Evolutionary conservation across 2,797 vertebrate species (phyloP).

Genomic region (Phataginus tricuspis): DNA sequence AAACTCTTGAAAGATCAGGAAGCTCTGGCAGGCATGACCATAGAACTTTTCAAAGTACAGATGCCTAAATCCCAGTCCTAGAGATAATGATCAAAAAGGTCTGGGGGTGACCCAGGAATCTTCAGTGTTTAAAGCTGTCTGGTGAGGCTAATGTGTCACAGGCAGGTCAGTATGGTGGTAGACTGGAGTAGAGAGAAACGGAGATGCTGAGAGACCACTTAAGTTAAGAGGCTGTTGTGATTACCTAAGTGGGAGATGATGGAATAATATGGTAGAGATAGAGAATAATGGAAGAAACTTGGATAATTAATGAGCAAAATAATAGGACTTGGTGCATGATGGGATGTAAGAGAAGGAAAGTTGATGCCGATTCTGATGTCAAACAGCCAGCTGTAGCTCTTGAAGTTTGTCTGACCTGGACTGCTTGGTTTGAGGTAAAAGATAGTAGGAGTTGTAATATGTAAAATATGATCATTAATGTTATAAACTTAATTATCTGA

Average conservation of each 20-base stretch:
- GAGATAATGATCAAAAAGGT: neutral
- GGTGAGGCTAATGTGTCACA: neutral
- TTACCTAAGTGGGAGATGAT: neutral
- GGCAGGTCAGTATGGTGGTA: neutral
- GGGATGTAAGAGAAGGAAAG: neutral
- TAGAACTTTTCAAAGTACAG: neutral
- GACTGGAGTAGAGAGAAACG: neutral
- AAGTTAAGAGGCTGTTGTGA: neutral
- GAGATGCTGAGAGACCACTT: neutral
- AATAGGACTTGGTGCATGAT: neutral
- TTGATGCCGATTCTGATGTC: neutral
- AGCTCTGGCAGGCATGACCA: neutral
- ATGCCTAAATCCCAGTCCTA: neutral
- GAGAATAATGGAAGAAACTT: neutral
- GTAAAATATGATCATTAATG: neutral
- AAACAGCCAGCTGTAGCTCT: neutral
- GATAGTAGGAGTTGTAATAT: neutral
- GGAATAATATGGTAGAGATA: neutral
- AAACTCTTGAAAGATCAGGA: neutral
- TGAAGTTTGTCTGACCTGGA: neutral
- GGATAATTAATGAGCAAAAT: neutral
- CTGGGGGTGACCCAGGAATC: neutral
- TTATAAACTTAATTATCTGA: neutral
- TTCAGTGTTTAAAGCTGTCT: neutral
- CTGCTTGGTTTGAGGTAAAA: neutral